Percentiles rank a stretch among this genome's conserved stretches.
phyloP scores from a whole-genome alignment of 2,888 invertebrate genomes.

The Incurvaria masculella region DNA sequence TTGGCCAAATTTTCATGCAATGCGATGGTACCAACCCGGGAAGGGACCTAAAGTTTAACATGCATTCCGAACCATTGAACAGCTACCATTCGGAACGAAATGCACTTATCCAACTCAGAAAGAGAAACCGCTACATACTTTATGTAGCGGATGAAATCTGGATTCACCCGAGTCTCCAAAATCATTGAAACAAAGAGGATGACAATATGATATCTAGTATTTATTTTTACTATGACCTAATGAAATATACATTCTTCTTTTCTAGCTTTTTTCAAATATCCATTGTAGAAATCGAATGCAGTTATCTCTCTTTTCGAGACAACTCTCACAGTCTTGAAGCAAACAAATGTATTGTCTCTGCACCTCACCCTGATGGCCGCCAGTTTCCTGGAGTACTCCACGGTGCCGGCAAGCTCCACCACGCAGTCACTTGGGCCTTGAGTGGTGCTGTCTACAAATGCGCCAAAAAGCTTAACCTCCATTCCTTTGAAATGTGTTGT shows the following conservation, averaged over 20 bases:
- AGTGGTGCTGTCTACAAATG: constrained; percentile 33
- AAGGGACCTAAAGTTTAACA: no score
- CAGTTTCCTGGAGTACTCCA: constrained; percentile 56
- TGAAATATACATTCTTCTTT: constrained; percentile 25
- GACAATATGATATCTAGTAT: no score
- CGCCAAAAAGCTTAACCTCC: constrained; percentile 60
- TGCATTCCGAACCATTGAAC: no score
- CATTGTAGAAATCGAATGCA: constrained; percentile 82
- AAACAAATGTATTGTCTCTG: constrained; percentile 61
- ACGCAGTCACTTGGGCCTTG: constrained; percentile 16
- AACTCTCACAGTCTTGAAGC: constrained; percentile 62
- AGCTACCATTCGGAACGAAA: no score
- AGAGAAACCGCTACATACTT: no score
- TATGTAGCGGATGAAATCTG: no score
- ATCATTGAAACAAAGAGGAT: no score
- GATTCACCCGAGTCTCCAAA: no score
- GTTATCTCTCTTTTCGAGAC: constrained; percentile 69
- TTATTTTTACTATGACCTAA: constrained; percentile 25
- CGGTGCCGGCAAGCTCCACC: constrained; percentile 49
- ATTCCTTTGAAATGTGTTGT: constrained; percentile 59
- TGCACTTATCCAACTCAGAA: no score
- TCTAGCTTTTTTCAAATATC: constrained; percentile 65
- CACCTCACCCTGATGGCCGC: constrained; percentile 65
- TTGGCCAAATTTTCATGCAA: no score
- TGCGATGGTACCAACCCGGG: no score